Base-by-base conservation (phyloP, 1,140 invertebrate genomes). In the Hylaeus anthracinus region DNA sequence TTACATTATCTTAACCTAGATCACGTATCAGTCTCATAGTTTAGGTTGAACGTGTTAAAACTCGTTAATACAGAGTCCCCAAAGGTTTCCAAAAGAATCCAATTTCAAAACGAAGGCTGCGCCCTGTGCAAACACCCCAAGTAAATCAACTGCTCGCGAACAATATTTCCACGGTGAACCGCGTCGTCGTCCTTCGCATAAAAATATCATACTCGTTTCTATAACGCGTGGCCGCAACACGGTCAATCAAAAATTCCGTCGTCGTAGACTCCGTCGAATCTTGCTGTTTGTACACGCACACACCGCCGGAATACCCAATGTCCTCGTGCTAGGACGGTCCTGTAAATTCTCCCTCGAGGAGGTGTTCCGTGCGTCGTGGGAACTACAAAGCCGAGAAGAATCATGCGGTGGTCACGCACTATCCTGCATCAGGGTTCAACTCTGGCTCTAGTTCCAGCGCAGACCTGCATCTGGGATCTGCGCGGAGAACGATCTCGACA, bases 361-460 rank as follows among this genome's bases (percentile, higher is more conserved):
- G 15, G 12, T 45, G 39, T 10, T 26, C 39, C 5, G 51, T 8
- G 9, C 65, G n/a, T 5, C 56, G 12, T 4, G 12, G 4, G 4
- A 61, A 39, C n/a, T 37, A 9, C 9, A 43, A 53, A 10, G 12
- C 37, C 1, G 56, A 72, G 2, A 26, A 55, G n/a, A 56, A 53
- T 8, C 64, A 76, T 1, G n/a, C 66, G 5, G 75, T 91, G 70
- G 83, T 90, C 58, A 89, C 82, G 79, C 90, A 88, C 61, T 88
- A 88, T 81, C 89, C 90, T 6, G 73, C 48, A 3, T 67, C 82
- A 0, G 53, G 79, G 5, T 70, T 72, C 55, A 81, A 89, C 45
- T 86, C 86, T 3, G 81, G 72, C 0, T 92, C 91, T 0, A 89
- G 85, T 60, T 86, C 86, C 3, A 89, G 81, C 26, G 60, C 53